These are phyloP conservation scores for Microtus richardsoni DNA, from an alignment of 2,113 vertebrate species.

Conservation along the genomic window DNA sequence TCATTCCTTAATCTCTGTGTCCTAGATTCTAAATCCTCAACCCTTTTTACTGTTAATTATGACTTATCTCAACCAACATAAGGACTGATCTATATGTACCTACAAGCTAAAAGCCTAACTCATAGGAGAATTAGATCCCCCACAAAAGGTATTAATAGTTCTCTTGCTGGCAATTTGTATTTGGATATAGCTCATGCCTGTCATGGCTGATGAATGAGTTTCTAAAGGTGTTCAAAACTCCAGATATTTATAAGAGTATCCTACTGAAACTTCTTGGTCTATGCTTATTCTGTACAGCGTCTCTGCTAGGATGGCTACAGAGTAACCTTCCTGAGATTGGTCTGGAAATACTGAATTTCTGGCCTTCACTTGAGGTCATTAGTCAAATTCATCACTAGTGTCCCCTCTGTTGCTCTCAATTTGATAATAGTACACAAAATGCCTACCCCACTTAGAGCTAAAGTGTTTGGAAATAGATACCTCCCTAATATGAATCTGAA, in stretches of 20 bases:
- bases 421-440: slow-evolving; percentile 9
- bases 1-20: neutral
- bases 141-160: slow-evolving; percentile 45
- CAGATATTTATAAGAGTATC: neutral
- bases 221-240: slow-evolving; percentile 10
- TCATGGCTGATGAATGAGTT: slow-evolving; percentile 51
- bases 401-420: neutral
- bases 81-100: slow-evolving; percentile 6
- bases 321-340: neutral
- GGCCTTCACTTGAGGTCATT: neutral
- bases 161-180: slow-evolving; percentile 7
- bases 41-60: neutral
- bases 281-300: neutral
- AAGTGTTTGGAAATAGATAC: neutral
- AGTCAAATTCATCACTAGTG: neutral
- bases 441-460: neutral
- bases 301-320: neutral
- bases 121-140: neutral
- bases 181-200: slow-evolving; percentile 41
- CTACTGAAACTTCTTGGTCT: slow-evolving; percentile 20
- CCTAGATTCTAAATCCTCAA: neutral
- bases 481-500: neutral
- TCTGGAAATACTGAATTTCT: neutral
- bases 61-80: slow-evolving; percentile 13
- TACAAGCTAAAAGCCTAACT: slow-evolving; percentile 17